Evolutionary conservation across 2,113 vertebrate genomes (phyloP).

Genomic region (Podilymbus podiceps): DNA sequence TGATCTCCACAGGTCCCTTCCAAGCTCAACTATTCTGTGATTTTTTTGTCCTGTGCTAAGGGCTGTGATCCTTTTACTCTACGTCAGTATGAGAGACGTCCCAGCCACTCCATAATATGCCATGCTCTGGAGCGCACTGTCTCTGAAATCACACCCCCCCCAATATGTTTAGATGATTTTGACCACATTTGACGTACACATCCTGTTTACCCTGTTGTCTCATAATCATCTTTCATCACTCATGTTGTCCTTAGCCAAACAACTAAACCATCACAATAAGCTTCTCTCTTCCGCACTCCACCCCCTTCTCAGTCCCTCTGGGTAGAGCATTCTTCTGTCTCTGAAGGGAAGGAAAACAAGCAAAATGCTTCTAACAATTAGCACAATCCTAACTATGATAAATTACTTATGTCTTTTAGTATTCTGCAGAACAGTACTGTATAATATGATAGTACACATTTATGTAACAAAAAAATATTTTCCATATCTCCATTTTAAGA

Average conservation of each 20-base stretch:
- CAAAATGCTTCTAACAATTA: neutral
- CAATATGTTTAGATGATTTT: fast-evolving
- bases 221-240: neutral
- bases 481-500: neutral
- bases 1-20: fast-evolving
- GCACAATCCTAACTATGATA: neutral
- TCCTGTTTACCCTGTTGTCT: neutral
- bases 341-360: neutral
- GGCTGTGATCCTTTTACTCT: neutral
- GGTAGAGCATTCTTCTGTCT: neutral
- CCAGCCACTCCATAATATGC: neutral
- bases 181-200: neutral
- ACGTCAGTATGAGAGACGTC: neutral
- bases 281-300: neutral
- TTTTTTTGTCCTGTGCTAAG: neutral
- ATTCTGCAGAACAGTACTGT: neutral
- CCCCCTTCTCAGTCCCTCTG: neutral
- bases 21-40: neutral
- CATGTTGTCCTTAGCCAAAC: neutral
- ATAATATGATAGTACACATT: neutral
- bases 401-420: neutral
- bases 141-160: neutral
- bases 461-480: neutral
- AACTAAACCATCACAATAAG: neutral
- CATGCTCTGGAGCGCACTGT: neutral